phyloP scores from a whole-genome alignment of 2,888 invertebrate species.

The Ametastegia equiseti region DNA sequence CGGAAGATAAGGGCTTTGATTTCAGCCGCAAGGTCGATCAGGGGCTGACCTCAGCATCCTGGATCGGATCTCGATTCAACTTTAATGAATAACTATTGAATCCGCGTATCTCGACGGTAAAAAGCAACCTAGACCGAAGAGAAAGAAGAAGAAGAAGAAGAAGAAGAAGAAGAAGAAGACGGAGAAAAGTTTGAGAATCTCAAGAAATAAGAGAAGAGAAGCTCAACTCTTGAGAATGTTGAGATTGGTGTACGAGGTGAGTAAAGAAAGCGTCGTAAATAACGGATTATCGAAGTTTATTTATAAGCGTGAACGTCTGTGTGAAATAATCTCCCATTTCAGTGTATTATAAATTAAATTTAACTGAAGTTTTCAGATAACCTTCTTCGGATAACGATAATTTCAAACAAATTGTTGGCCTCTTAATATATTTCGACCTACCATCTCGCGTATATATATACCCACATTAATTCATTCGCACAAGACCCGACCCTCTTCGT shows the following conservation, averaged over 20 bases:
- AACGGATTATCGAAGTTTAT: conserved; percentile 50
- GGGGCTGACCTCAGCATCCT: conserved; percentile 73
- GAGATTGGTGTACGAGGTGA: not conserved
- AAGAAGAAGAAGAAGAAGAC: conserved; percentile 47
- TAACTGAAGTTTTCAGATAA: not conserved
- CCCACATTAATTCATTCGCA: not conserved
- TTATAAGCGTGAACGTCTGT: conserved; percentile 58
- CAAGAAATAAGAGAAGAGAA: not conserved
- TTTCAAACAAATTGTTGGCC: not conserved
- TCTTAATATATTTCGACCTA: not conserved
- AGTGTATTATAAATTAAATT: not conserved
- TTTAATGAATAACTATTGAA: conserved; percentile 75
- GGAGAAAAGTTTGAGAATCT: conserved; percentile 52
- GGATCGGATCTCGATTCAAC: conserved; percentile 69
- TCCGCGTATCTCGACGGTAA: conserved; percentile 59
- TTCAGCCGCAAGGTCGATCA: conserved; percentile 72
- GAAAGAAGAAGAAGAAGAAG: conserved; percentile 53
- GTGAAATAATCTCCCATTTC: conserved; percentile 57
- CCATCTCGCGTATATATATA: not conserved
- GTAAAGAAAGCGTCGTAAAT: not conserved
- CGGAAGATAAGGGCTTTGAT: conserved; percentile 73
- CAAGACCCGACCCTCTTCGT: too few species aligned
- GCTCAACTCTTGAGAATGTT: not conserved
- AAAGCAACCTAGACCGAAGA: not conserved
- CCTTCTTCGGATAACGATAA: not conserved